A percentile compares a stretch with the other conserved stretches of the same genome.
phyloP scores from a whole-genome alignment of 1,140 invertebrate genomes.

The Ruditapes philippinarum region DNA sequence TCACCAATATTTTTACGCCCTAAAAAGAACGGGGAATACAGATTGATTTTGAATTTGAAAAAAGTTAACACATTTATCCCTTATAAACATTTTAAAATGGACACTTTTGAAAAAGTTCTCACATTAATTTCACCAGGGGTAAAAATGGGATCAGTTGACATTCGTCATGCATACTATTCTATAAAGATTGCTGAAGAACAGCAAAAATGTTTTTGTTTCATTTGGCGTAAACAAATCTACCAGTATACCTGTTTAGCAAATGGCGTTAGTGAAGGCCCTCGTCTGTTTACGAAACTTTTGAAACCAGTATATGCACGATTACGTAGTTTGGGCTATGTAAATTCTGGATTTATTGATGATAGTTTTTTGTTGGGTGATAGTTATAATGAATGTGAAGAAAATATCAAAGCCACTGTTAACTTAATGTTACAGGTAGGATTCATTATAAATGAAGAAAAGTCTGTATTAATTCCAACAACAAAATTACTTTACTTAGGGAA shows the following conservation, averaged over 20 bases:
- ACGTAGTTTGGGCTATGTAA: conserved; percentile 50
- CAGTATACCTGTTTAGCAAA: conserved; percentile 59
- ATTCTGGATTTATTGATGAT: conserved; percentile 68
- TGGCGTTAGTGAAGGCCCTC: conserved; percentile 15
- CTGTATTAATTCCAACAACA: conserved; percentile 25
- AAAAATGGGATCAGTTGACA: conserved; percentile 55
- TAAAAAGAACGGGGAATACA: conserved; percentile 52
- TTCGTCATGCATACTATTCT: conserved; percentile 57
- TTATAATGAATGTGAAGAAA: conserved; percentile 48
- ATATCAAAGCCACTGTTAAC: conserved; percentile 53
- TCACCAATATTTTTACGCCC: conserved; percentile 41
- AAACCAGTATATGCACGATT: conserved; percentile 66
- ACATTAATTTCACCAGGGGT: conserved; percentile 17
- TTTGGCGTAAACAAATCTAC: conserved; percentile 50
- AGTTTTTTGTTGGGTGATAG: conserved; percentile 61
- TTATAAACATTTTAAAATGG: conserved; percentile 67
- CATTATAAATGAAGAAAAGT: conserved; percentile 62
- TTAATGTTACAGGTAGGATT: conserved; percentile 61
- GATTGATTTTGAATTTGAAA: conserved; percentile 59
- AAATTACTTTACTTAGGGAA: conserved; percentile 44
- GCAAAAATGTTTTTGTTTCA: conserved; percentile 50
- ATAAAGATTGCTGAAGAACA: conserved; percentile 40
- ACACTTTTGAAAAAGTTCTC: conserved; percentile 42
- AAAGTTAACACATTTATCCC: conserved; percentile 54
- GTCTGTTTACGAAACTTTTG: conserved; percentile 65